Base-by-base conservation (phyloP, 30 jellyfish, hydroid and myxozoan genomes). In the Mastigias papua region DNA sequence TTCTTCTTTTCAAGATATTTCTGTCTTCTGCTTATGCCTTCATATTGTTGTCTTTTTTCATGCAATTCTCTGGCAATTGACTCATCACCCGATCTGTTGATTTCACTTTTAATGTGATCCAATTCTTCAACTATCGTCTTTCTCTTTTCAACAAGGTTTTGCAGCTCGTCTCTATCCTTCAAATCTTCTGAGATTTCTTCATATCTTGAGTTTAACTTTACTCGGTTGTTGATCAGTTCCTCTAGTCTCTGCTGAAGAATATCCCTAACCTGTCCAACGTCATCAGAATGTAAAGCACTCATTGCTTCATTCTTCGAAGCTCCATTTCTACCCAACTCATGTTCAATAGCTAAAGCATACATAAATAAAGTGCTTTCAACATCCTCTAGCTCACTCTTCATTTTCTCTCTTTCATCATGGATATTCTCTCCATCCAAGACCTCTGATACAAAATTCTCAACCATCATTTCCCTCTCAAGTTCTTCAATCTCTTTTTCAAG, bases 161-260 rank as follows among this genome's bases (percentile, higher is more conserved):
- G 80, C 70, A 80, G 62, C 50, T 63, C 28, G 0, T 60, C 57
- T n/a, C 34, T 21, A 9, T 80, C 35, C 29, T 19, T 4, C 13
- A 0, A 21, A 13, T 60, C 73, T 21, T 54, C 63, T 11, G 30
- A 73, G 13, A 64, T n/a, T 13, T 80, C 34, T 1, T 37, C 57
- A 34, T 35, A 34, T 0, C 6, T 10, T 35, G 20, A 6, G 49
- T 80, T 78, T 35, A 80, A 32, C 32, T 66, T 37, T 81, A 80
- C 63, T 63, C 90, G 35, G 34, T 80, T 72, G 9, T 80, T 66
- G 19, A 80, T 63, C 10, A 80, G 48, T n/a, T 80, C 90, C 16
- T 63, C 31, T 25, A 82, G 28, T 67, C 69, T 70, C 0, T 16
- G 34, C 28, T 67, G 37, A 63, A 82, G 74, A 20, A 70, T 21